Base-by-base conservation (phyloP, 2,888 invertebrate species). In the Andrena dorsata region DNA sequence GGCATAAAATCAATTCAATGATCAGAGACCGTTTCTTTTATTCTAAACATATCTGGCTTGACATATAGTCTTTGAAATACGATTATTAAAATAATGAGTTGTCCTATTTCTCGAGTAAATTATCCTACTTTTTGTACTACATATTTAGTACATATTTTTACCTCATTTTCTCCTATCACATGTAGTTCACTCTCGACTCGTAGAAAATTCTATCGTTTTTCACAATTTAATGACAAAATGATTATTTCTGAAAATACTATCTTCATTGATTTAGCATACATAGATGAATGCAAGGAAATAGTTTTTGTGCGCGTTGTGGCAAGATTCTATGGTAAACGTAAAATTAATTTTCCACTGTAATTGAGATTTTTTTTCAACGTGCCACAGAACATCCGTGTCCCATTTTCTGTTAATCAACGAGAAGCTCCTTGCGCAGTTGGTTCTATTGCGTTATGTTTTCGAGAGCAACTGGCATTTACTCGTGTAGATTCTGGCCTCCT, bases 1-100 rank as follows among this genome's bases (percentile, higher is more conserved):
- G 13, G 23, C 8, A 47, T 7, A 20, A 63, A 73, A 70, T 61
- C 41, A 70, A 65, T 75, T 30, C 30, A 63, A 4, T 2, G 58
- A 10, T 77, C 51, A 51, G 20, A 68, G 41, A 20, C 10, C n/a
- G 5, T 30, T 30, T 13, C 58, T 41, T 60, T 66, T 60, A 20
- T n/a, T 41, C 16, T 65, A 16, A 63, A 56, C 23, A 30, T 7
- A 30, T 16, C 35, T 47, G 8, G 51, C 20, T 20, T 16, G 5
- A 16, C 41, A 16, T 3, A 28, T 7, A 60, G 30, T 60, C 20
- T n/a, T 30, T 16, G 30, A 30, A 60, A 60, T n/a, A 20, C 8
- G 2, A 51, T 51, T 20, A 51, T 51, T 41, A 16, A 41, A 41
- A 41, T 16, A 41, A 41, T 16, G 4, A 41, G 1, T 41, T 16